Base-by-base conservation (phyloP, 2,113 vertebrate genomes). In the Gambusia holbrooki region DNA sequence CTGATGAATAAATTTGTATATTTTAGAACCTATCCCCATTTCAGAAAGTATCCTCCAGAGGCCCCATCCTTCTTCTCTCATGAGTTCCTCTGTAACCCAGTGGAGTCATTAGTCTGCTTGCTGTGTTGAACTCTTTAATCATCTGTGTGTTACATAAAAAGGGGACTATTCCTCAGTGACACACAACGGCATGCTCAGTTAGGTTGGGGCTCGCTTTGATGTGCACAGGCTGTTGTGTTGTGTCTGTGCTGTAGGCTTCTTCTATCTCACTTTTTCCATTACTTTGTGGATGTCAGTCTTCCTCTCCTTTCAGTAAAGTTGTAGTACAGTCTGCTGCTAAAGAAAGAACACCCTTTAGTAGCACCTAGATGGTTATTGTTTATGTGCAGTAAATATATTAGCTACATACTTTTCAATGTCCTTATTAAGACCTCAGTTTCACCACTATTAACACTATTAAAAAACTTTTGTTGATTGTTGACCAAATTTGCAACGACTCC, bases 1-100 rank as follows among this genome's bases (percentile, higher is more conserved):
- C 84, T 92, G 91, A 92, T 92, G 93, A 94, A 94, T 93, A 94
- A 82, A 94, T 94, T 94, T 92, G 93, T 95, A 92, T 93, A 94
- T 93, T 93, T 94, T 93, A 92, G 81, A 91, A 80, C 83, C 72
- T 79, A 81, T 87, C 83, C 85, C 90, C 80, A 78, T 85, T 88
- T 86, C 81, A 61, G 84, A 69, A 71, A 79, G 76, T 81, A 93
- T 92, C 80, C 94, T 93, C 93, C 74, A 87, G 92, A 88, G 91
- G 82, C 84, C 51, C 74, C 48, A 85, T 84, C 71, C 82, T 86
- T 87, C 88, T 84, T 82, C 85, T 92, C 92, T 94, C 93, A 86
- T 83, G 87, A 92, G 91, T 86, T 92, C 83, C 80, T 83, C 80
- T 87, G 78, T 83, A 92, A 90, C 93, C 93, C 92, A 91, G 88